Evolutionary conservation across 2,113 vertebrate species (phyloP).

Genomic region (Zingel zingel): DNA sequence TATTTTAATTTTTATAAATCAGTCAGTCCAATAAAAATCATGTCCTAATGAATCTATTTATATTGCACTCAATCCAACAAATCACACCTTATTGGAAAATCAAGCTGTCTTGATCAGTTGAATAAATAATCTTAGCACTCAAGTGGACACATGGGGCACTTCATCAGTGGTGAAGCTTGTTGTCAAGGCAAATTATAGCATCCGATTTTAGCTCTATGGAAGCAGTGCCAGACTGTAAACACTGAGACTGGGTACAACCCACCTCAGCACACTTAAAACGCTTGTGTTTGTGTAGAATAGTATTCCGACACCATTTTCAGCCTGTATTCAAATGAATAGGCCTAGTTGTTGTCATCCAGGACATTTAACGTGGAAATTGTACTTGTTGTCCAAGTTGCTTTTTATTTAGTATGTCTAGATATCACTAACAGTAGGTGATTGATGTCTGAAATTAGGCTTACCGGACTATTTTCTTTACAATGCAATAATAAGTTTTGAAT

Average conservation of each 20-base stretch:
- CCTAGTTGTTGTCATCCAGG: not conserved
- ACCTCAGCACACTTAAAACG: not conserved
- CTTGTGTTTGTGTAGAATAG: not conserved
- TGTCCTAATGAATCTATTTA: not conserved
- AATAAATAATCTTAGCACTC: not conserved
- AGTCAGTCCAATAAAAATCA: not conserved
- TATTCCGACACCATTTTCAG: not conserved
- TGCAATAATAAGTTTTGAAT: not conserved
- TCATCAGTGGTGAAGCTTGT: conserved; percentile 21
- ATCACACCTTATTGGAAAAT: not conserved
- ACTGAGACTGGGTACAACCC: conserved; percentile 40
- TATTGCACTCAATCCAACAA: not conserved
- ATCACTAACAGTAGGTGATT: not conserved
- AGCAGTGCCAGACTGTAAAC: conserved; percentile 64
- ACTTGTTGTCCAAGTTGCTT: not conserved
- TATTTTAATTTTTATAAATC: not conserved
- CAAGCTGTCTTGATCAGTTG: not conserved
- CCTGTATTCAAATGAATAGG: not conserved
- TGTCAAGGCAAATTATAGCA: conserved; percentile 47
- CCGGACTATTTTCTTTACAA: not conserved
- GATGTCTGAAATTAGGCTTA: not conserved
- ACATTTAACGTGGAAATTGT: not conserved
- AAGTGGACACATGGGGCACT: conserved; percentile 2
- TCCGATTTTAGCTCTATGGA: conserved; percentile 67
- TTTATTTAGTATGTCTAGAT: not conserved